These are phyloP conservation scores for Tachyglossus aculeatus DNA, from an alignment of 2,797 vertebrate genomes.

Conservation along the genomic window DNA sequence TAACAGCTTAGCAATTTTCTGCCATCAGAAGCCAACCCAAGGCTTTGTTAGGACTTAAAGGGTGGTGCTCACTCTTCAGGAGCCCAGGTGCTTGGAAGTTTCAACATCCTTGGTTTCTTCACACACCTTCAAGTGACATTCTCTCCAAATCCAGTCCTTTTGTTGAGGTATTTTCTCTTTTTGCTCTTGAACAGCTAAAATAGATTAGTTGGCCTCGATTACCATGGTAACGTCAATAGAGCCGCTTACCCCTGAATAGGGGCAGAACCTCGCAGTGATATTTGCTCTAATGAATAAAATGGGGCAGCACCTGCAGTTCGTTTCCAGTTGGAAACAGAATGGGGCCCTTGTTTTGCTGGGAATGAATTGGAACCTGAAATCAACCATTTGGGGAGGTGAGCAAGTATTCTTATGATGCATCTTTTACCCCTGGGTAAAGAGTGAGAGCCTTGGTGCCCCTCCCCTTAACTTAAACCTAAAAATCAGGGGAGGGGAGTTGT, in stretches of 20 bases:
- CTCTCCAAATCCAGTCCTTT: neutral
- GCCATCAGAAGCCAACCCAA: neutral
- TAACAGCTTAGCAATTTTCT: neutral
- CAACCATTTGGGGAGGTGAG: too few relatives aligned
- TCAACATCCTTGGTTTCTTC: neutral
- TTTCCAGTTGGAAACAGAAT: constrained; percentile 13
- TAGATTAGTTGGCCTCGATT: constrained; percentile 1
- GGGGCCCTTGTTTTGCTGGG: neutral
- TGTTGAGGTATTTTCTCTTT: neutral
- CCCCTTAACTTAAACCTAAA: too few relatives aligned
- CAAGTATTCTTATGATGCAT: too few relatives aligned
- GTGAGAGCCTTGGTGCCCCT: too few relatives aligned
- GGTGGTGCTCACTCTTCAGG: neutral
- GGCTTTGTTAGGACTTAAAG: neutral
- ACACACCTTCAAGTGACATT: neutral
- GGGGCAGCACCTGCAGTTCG: constrained; percentile 17
- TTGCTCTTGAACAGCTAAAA: neutral
- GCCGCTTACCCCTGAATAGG: constrained; percentile 14
- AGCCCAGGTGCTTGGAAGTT: neutral
- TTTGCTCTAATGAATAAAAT: constrained; percentile 2
- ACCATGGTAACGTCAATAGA: neutral
- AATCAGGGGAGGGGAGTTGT: too few relatives aligned
- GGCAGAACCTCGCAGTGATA: neutral
- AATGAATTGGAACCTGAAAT: neutral
- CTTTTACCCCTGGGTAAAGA: too few relatives aligned